A percentile compares a stretch with the other conserved stretches of the same genome.
These are phyloP conservation scores for Sus scrofa DNA, from an alignment of 2,113 vertebrate species.

Conservation along the genomic window DNA sequence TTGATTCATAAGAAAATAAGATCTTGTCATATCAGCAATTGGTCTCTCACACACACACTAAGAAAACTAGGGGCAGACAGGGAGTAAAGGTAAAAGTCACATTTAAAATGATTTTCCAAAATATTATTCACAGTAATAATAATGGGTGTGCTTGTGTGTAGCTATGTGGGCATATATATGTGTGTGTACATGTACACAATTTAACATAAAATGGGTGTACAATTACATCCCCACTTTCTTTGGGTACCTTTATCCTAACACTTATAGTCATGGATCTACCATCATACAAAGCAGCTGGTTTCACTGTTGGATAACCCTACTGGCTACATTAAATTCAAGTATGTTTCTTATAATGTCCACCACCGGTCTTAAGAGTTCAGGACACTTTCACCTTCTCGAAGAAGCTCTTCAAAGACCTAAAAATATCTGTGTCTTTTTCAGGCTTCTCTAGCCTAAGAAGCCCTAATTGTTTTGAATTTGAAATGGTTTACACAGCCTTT, in stretches of 20 bases:
- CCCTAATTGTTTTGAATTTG: neutral
- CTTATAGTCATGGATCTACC: neutral
- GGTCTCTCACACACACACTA: constrained; percentile 23
- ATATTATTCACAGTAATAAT: neutral
- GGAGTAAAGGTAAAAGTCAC: neutral
- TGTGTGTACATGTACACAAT: neutral
- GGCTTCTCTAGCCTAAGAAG: constrained; percentile 24
- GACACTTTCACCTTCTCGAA: neutral
- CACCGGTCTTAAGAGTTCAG: constrained; percentile 13
- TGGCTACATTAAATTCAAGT: constrained; percentile 23
- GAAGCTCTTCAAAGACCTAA: constrained; percentile 43
- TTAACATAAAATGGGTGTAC: neutral
- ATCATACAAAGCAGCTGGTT: neutral
- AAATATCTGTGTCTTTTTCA: neutral
- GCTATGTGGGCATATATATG: neutral
- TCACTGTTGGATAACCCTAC: neutral
- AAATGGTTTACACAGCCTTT: neutral
- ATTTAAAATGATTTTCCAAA: constrained; percentile 60
- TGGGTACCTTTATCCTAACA: neutral
- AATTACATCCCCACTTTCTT: constrained; percentile 53
- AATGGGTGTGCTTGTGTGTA: neutral
- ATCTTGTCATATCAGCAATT: neutral
- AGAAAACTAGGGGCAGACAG: neutral
- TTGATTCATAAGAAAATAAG: constrained; percentile 34
- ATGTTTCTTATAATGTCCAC: neutral